Evolutionary conservation across 1,140 invertebrate genomes (phyloP).

Genomic region (Drosophila kurseongensis): DNA sequence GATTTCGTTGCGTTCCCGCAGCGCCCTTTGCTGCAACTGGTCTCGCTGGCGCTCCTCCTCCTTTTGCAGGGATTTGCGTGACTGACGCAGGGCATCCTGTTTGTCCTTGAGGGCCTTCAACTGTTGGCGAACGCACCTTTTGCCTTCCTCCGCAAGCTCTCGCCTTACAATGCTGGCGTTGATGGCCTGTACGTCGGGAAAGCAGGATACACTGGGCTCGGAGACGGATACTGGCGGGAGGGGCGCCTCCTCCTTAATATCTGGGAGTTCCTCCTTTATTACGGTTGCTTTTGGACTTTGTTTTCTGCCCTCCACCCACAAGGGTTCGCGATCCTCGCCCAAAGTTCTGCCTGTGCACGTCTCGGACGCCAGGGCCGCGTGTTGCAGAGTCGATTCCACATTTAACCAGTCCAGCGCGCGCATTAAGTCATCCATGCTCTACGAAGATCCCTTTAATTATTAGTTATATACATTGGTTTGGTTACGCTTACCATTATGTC

Average conservation of each 20-base stretch:
- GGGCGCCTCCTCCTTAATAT: background rate
- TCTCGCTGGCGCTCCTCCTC: constrained; percentile 1
- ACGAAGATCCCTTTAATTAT: background rate
- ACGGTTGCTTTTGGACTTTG: background rate
- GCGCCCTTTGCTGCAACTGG: background rate
- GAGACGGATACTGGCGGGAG: background rate
- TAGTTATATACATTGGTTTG: too few species aligned
- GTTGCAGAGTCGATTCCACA: constrained; percentile 48
- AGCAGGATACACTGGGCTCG: constrained; percentile 10
- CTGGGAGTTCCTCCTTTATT: background rate
- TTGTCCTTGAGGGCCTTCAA: constrained; percentile 55
- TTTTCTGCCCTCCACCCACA: background rate
- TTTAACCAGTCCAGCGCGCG: constrained; percentile 21
- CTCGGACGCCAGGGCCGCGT: constrained; percentile 51
- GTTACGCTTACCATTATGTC: constrained; percentile 14
- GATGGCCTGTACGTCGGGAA: constrained; percentile 49
- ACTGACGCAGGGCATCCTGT: constrained; percentile 21
- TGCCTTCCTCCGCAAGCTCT: constrained; percentile 57
- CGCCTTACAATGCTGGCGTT: constrained; percentile 56
- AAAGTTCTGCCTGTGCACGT: constrained; percentile 45
- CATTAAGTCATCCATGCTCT: constrained; percentile 60
- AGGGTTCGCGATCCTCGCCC: constrained; percentile 48
- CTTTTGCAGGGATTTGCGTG: constrained; percentile 1
- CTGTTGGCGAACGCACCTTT: constrained; percentile 55
- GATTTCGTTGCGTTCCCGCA: constrained; percentile 36